Evolutionary conservation across 2,113 vertebrate genomes (phyloP).

Genomic region (Accipiter virgatus): DNA sequence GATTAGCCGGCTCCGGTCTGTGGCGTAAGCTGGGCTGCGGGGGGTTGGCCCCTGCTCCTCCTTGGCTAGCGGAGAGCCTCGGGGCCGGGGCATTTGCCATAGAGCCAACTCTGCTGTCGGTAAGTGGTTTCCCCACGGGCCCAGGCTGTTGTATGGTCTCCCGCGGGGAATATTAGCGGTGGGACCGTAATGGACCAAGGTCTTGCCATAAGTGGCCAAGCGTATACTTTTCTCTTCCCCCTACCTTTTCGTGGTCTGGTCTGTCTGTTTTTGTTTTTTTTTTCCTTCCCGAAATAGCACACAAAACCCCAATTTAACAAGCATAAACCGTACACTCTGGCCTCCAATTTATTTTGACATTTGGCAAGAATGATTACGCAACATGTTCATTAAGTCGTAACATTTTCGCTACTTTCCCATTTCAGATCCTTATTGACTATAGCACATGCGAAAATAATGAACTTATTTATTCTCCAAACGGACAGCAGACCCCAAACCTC

Average conservation of each 20-base stretch:
- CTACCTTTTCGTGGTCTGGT: not conserved
- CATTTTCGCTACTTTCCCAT: conserved; percentile 47
- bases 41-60: not conserved
- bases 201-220: not conserved
- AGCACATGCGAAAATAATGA: conserved; percentile 46
- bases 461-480: conserved; percentile 14
- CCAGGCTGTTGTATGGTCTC: not conserved
- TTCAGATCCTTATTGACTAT: conserved; percentile 41
- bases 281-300: not conserved
- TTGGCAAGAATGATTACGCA: conserved; percentile 57
- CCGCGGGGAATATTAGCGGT: not conserved
- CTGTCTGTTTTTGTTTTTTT: not conserved
- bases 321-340: conserved; percentile 16
- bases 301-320: conserved; percentile 41
- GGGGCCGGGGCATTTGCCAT: not conserved
- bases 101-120: not conserved
- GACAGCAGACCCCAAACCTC: conserved; percentile 15
- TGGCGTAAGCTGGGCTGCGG: not conserved
- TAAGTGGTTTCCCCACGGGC: not conserved
- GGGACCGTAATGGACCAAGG: not conserved
- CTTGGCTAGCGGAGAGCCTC: not conserved
- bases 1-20: not conserved
- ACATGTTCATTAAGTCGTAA: conserved; percentile 29
- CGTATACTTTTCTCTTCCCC: not conserved
- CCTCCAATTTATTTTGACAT: conserved; percentile 64